A percentile compares a stretch with the other conserved stretches of the same genome.
These are phyloP conservation scores for Polyodon spathula DNA, from an alignment of 2,113 vertebrate genomes.

Conservation along the genomic window DNA sequence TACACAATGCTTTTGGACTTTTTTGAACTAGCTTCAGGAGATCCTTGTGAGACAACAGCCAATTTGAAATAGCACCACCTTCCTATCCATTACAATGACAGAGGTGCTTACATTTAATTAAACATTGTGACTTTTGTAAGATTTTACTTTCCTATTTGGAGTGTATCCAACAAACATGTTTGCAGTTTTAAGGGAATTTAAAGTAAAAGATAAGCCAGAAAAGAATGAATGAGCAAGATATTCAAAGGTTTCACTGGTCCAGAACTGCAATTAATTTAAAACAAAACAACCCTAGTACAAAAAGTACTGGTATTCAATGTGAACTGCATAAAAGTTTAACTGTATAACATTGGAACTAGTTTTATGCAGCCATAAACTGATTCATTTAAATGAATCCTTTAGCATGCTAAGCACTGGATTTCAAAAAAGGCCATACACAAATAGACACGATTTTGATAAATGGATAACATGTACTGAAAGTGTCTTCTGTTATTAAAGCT, in stretches of 20 bases:
- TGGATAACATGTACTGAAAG: no score
- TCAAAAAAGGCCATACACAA: no score
- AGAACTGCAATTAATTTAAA: neutral
- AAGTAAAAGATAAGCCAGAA: slow-evolving; percentile 7
- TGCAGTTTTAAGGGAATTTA: slow-evolving; percentile 12
- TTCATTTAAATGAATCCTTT: no score
- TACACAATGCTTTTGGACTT: no score
- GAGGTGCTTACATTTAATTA: slow-evolving; percentile 13
- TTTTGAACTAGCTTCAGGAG: no score
- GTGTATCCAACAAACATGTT: slow-evolving; percentile 7
- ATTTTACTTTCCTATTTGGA: slow-evolving; percentile 6
- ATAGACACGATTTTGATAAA: no score
- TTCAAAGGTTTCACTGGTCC: neutral
- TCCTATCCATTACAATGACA: slow-evolving; percentile 12
- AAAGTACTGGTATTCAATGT: neutral
- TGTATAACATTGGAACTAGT: no score
- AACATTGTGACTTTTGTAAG: slow-evolving; percentile 7
- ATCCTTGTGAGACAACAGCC: neutral
- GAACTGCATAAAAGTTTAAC: no score
- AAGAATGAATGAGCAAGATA: slow-evolving; percentile 7
- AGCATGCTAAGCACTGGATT: no score
- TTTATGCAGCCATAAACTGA: no score
- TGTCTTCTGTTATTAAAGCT: no score
- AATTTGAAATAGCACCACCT: slow-evolving; percentile 1
- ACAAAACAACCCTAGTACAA: neutral